phyloP scores from a whole-genome alignment of 2,797 vertebrate genomes.

The Zenarchopterus dispar region DNA sequence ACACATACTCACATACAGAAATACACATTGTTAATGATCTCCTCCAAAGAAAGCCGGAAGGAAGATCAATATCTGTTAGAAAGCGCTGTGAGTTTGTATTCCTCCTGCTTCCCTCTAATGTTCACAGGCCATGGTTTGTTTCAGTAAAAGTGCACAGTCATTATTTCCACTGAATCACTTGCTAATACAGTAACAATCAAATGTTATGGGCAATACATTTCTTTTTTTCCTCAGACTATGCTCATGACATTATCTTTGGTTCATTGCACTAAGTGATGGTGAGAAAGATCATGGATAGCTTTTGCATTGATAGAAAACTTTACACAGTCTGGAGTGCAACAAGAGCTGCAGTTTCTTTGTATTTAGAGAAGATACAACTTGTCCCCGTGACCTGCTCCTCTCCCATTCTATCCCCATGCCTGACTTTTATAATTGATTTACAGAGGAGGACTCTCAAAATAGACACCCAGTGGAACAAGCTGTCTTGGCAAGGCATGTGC shows the following conservation, averaged over 20 bases:
- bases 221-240: slow-evolving; percentile 22
- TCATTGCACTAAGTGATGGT: slow-evolving; percentile 32
- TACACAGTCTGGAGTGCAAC: not conserved
- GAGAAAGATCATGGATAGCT: slow-evolving; percentile 3
- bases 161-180: slow-evolving; percentile 54
- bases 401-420: slow-evolving; percentile 16
- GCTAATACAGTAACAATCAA: slow-evolving; percentile 70
- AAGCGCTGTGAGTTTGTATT: slow-evolving; percentile 62
- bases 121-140: slow-evolving; percentile 54
- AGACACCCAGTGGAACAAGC: slow-evolving; percentile 50
- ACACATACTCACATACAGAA: not conserved
- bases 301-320: not conserved
- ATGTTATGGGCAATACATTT: slow-evolving; percentile 66
- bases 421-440: slow-evolving; percentile 59
- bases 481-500: slow-evolving; percentile 47
- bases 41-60: slow-evolving; percentile 48
- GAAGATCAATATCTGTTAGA: slow-evolving; percentile 77
- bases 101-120: slow-evolving; percentile 62
- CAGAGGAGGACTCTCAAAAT: slow-evolving; percentile 53
- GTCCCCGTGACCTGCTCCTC: slow-evolving; percentile 23
- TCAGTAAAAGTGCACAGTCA: slow-evolving; percentile 65
- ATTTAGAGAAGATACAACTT: slow-evolving; percentile 16
- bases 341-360: not conserved
- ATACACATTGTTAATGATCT: slow-evolving; percentile 31
- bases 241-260: slow-evolving; percentile 37